Percentiles rank a stretch among this genome's conserved stretches.
phyloP scores from a whole-genome alignment of 2,113 vertebrate genomes.

The Vombatus ursinus region DNA sequence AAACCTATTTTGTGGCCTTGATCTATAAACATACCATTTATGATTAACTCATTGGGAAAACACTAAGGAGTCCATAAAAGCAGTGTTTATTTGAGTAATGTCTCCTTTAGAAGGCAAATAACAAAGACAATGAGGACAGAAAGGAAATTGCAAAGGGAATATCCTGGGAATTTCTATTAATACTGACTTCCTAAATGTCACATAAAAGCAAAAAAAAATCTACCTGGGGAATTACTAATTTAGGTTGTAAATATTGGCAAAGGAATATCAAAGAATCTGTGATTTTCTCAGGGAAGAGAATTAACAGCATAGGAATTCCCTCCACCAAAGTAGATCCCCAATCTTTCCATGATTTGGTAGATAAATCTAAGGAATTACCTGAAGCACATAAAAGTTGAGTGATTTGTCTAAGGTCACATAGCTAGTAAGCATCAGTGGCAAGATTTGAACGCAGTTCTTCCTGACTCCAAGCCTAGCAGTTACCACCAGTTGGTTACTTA shows the following conservation, averaged over 20 bases:
- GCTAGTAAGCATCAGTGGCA: background rate
- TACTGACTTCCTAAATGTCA: conserved; percentile 15
- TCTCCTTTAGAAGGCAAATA: conserved; percentile 14
- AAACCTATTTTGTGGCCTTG: conserved; percentile 26
- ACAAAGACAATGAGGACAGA: background rate
- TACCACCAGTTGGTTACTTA: background rate
- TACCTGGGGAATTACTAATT: background rate
- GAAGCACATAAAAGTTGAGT: background rate
- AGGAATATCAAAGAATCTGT: background rate
- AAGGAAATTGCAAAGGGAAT: background rate
- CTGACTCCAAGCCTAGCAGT: background rate
- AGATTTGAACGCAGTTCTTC: background rate
- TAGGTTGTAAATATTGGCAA: background rate
- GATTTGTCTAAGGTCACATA: background rate
- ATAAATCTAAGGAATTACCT: background rate
- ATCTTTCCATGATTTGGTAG: background rate
- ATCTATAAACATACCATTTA: background rate
- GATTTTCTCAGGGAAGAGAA: background rate
- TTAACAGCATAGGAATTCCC: background rate
- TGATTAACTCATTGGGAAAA: conserved; percentile 43
- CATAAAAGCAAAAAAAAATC: background rate
- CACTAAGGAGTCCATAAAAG: background rate
- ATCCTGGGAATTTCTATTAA: background rate
- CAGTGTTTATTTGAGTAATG: background rate
- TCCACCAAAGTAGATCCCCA: background rate